Conservation (phyloP, 2,888 invertebrate genomes). For the Chrysolina oricalcia region DNA sequence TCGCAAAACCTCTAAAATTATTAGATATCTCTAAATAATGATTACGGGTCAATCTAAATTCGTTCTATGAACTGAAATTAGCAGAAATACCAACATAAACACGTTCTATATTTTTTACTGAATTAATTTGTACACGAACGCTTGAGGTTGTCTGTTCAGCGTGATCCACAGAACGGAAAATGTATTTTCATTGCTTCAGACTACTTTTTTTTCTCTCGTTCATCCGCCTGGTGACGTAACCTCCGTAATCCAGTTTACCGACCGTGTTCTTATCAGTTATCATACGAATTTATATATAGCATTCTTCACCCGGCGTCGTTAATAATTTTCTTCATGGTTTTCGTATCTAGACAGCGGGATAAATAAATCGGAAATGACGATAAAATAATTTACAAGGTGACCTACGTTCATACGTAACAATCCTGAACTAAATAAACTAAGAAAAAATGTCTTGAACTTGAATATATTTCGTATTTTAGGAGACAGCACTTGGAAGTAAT, state of each 20-base stretch:
- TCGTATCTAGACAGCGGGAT: neutral
- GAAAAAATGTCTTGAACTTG: no score
- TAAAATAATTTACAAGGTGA: no score
- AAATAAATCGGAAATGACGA: neutral
- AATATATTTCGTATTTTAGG: no score
- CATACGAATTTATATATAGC: neutral
- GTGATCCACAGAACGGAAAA: neutral
- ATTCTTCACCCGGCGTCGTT: neutral
- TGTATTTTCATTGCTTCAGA: constrained; percentile 22
- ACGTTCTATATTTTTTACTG: neutral
- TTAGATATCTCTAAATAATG: no score
- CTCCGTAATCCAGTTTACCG: constrained; percentile 44
- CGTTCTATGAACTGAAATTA: neutral
- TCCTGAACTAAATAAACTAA: no score
- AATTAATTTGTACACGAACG: neutral
- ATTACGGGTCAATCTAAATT: neutral
- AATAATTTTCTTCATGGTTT: neutral
- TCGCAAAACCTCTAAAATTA: neutral
- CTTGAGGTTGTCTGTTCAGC: neutral
- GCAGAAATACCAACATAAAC: neutral
- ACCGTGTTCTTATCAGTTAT: constrained; percentile 36
- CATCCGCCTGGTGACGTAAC: constrained; percentile 38
- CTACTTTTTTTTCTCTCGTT: constrained; percentile 13
- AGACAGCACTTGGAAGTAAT: no score
- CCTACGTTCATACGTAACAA: no score